Evolutionary conservation across 1,140 invertebrate genomes (phyloP).

Genomic region (Latrodectus geometricus): DNA sequence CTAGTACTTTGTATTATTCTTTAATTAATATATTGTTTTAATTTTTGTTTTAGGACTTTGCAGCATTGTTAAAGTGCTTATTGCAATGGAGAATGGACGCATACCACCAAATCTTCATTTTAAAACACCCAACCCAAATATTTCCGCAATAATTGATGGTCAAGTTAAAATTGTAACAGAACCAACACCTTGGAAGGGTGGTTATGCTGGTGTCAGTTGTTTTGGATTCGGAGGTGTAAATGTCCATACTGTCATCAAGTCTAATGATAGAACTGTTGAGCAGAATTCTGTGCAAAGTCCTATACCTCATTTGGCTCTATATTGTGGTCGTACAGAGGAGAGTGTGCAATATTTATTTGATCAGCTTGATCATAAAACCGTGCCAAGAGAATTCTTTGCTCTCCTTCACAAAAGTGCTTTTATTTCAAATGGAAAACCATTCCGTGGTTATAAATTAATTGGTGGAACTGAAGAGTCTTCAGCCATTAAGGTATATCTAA

Average conservation of each 20-base stretch:
- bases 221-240: slow-evolving; percentile 99
- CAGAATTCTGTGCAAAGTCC: slow-evolving; percentile 71
- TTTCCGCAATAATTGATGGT: slow-evolving; percentile 87
- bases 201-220: slow-evolving; percentile 87
- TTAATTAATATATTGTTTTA: not conserved
- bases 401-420: slow-evolving; percentile 82
- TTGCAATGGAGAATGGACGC: slow-evolving; percentile 87
- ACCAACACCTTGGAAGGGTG: slow-evolving; percentile 61
- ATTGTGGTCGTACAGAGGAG: slow-evolving; percentile 87
- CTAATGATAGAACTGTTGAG: slow-evolving; percentile 70
- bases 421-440: slow-evolving; percentile 77
- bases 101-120: slow-evolving; percentile 94
- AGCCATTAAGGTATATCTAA: slow-evolving; percentile 39
- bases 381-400: slow-evolving; percentile 80
- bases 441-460: slow-evolving; percentile 82
- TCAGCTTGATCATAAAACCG: slow-evolving; percentile 71
- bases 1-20: not conserved
- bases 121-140: slow-evolving; percentile 85
- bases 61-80: slow-evolving; percentile 87
- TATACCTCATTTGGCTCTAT: slow-evolving; percentile 79
- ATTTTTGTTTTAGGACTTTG: slow-evolving; percentile 77
- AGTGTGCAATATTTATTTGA: slow-evolving; percentile 79
- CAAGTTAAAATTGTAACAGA: slow-evolving; percentile 77
- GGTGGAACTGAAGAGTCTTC: slow-evolving; percentile 66
- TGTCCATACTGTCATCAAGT: slow-evolving; percentile 87